Evolutionary conservation across 2,888 invertebrate species (phyloP).

Genomic region (Adineta ricciae): DNA sequence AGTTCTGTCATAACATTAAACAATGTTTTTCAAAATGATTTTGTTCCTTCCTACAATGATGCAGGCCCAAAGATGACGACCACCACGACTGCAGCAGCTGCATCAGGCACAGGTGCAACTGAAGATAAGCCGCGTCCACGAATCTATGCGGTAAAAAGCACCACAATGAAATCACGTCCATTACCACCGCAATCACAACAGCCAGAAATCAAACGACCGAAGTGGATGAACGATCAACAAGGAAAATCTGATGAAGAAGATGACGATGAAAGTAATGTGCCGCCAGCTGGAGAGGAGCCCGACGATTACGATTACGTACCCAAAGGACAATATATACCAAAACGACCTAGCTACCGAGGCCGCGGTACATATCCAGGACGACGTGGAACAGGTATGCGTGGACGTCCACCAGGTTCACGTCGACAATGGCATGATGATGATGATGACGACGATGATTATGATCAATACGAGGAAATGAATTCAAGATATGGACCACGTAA

Average conservation of each 20-base stretch:
- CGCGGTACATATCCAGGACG: background rate
- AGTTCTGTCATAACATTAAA: background rate
- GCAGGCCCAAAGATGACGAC: background rate
- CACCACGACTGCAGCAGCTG: background rate
- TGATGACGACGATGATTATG: constrained; percentile 1
- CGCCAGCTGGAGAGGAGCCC: background rate
- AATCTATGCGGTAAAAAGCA: background rate
- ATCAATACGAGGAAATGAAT: constrained; percentile 11
- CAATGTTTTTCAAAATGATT: constrained; percentile 1
- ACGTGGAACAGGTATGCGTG: constrained; percentile 8
- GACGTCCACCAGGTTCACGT: background rate
- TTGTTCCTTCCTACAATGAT: background rate
- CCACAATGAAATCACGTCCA: background rate
- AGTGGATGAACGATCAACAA: constrained; percentile 1
- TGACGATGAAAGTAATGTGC: background rate
- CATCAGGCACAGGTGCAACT: background rate
- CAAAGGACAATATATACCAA: background rate
- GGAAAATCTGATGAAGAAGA: background rate
- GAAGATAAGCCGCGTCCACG: background rate
- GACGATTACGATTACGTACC: background rate
- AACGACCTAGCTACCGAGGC: background rate
- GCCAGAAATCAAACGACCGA: background rate
- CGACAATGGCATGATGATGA: background rate
- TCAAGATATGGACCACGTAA: background rate
- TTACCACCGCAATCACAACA: background rate